Evolutionary conservation across 2,797 vertebrate species (phyloP), one percentile per base, ranked within the genome.

Genomic region (Mallotus villosus): DNA sequence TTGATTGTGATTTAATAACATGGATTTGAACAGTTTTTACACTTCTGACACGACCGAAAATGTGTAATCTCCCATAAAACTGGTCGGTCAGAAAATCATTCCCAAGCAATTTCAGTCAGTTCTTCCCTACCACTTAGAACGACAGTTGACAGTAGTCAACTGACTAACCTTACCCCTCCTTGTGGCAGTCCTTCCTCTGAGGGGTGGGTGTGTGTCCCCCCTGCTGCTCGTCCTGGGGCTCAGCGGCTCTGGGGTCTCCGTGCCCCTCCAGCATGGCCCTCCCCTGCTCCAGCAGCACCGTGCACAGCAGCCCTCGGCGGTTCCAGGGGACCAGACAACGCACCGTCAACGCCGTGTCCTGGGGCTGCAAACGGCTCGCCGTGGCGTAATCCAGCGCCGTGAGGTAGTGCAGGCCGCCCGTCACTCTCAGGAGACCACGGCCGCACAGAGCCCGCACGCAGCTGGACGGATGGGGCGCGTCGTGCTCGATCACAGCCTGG

Each of bases 301-400:
- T 95, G 19, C 92, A 89, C 73, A 99, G 91, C 80, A 99, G 90
- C 0, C 97, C 95, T 7, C 97, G 90, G 72, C 91, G 94, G 90
- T 99, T 99, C 97, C 97, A 98, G 0, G 97, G 97, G 81, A 99
- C 92, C 0, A 95, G 92, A 80, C 96, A 94, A 79, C 96, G 96
- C 68, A 96, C 85, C 0, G 93, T 92, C 59, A 98, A 86, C 12
- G 94, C 89, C 0, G 95, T 88, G 74, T 98, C 97, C 8, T 96
- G 94, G 8, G 92, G 87, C 67, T 93, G 94, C 71, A 99, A 74
- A 68, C 90, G 83, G 84, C 94, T 95, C 29, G 97, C 95, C 0
- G 97, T 99, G 81, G 96, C 88, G n/a, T 96, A 99, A 90, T 99
- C 97, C 66, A 97, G 84, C 14, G 94, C 91, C 1, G 96, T 92